These are phyloP conservation scores for Drosophila kambysellisi DNA, from an alignment of 2,888 invertebrate genomes.

Conservation along the genomic window DNA sequence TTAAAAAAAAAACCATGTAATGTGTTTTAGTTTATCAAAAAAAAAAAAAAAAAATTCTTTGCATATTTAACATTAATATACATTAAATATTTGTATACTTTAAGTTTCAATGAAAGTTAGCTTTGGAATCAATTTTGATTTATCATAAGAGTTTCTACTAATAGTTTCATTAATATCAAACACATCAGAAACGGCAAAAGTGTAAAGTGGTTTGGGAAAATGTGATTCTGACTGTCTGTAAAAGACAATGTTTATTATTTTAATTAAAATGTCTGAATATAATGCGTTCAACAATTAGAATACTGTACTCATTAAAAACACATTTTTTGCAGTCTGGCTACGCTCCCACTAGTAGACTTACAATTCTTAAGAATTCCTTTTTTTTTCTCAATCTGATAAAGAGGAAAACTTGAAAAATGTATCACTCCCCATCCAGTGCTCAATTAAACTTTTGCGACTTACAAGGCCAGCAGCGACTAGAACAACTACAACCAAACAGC, in stretches of 20 bases:
- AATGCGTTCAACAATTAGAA: background rate
- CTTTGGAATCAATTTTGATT: background rate
- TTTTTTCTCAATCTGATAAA: conserved; percentile 20
- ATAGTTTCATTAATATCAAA: background rate
- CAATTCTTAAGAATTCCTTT: conserved; percentile 5
- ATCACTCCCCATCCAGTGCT: conserved; percentile 43
- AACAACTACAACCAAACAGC: conserved; percentile 14
- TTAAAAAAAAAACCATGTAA: background rate
- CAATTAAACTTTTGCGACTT: conserved; percentile 47
- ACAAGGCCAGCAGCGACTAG: conserved; percentile 36
- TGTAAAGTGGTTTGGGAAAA: background rate
- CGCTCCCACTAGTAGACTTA: background rate
- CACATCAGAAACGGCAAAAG: background rate
- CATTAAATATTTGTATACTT: background rate
- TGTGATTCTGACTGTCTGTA: background rate
- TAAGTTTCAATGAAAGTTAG: background rate
- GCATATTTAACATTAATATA: background rate
- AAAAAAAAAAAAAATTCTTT: background rate
- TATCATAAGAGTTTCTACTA: background rate
- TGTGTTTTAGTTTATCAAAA: background rate
- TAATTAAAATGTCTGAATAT: background rate
- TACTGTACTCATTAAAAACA: background rate
- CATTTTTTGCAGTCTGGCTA: background rate
- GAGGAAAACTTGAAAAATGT: conserved; percentile 32
- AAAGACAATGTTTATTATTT: background rate